Conservation (phyloP, 1,140 invertebrate species). For the Bicyclus anynana region DNA sequence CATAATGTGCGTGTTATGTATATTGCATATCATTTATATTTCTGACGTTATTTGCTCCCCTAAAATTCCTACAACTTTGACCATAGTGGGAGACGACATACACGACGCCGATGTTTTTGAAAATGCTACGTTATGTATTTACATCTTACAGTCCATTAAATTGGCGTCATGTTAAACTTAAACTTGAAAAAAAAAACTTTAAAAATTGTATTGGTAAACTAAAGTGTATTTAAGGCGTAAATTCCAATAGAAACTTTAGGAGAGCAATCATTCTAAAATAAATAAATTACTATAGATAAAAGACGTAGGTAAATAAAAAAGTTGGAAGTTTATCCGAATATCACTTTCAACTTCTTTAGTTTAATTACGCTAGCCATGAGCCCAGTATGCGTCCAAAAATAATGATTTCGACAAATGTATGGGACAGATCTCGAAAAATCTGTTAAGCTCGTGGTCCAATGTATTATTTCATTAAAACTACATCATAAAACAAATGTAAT, state of each 20-base stretch:
- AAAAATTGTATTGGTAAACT: no score
- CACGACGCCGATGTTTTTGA: no score
- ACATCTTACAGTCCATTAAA: no score
- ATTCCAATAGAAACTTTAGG: background rate
- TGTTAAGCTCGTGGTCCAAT: background rate
- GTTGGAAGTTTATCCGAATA: background rate
- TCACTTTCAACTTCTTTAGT: background rate
- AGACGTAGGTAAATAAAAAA: no score
- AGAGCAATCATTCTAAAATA: background rate
- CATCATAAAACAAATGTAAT: no score
- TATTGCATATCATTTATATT: conserved; percentile 11
- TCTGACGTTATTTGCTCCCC: background rate
- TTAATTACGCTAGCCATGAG: conserved; percentile 50
- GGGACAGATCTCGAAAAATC: conserved; percentile 4
- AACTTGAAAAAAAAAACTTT: no score
- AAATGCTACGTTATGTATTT: no score
- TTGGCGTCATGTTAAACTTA: no score
- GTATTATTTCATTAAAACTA: no score
- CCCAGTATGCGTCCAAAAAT: conserved; percentile 31
- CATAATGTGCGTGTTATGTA: conserved; percentile 12
- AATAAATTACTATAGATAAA: background rate
- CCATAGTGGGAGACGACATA: no score
- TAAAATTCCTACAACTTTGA: background rate
- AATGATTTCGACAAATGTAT: conserved; percentile 14
- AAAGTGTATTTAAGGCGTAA: no score